A percentile compares a stretch with the other conserved stretches of the same genome.
phyloP scores from a whole-genome alignment of 2,797 vertebrate species.

The Microtus californicus region DNA sequence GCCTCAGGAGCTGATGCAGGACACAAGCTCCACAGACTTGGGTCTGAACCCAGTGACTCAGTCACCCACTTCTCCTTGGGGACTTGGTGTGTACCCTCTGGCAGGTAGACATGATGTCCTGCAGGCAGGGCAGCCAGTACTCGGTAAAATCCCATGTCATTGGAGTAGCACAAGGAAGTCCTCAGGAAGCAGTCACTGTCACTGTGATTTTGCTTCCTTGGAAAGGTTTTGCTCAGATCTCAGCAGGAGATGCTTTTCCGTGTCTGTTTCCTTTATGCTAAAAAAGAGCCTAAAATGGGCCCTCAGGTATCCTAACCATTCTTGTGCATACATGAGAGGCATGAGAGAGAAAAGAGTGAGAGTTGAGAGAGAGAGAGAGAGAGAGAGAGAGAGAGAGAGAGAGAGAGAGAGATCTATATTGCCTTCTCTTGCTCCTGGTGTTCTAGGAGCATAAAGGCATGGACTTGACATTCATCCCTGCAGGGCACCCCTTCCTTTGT shows the following conservation, averaged over 20 bases:
- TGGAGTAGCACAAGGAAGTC: neutral
- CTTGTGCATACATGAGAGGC: neutral
- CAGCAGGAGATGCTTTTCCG: neutral
- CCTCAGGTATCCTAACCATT: neutral
- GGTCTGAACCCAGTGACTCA: neutral
- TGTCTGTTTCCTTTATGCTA: conserved; percentile 10
- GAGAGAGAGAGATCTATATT: neutral
- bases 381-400: neutral
- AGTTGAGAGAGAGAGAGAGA: neutral
- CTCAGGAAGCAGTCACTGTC: neutral
- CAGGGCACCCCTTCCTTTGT: neutral
- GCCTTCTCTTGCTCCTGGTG: neutral
- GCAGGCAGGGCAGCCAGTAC: neutral
- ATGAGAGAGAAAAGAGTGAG: neutral
- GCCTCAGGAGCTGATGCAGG: neutral
- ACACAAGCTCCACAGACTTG: neutral
- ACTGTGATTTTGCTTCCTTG: neutral
- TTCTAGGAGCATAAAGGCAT: neutral
- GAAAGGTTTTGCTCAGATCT: neutral
- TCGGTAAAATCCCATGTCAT: neutral
- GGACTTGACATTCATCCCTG: neutral
- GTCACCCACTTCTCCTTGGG: neutral
- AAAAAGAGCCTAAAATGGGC: neutral
- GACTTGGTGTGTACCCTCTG: neutral
- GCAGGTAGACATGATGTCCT: neutral